Evolutionary conservation across 2,797 vertebrate species (phyloP), one percentile per base, ranked within the genome.

Genomic region (Fringilla coelebs): DNA sequence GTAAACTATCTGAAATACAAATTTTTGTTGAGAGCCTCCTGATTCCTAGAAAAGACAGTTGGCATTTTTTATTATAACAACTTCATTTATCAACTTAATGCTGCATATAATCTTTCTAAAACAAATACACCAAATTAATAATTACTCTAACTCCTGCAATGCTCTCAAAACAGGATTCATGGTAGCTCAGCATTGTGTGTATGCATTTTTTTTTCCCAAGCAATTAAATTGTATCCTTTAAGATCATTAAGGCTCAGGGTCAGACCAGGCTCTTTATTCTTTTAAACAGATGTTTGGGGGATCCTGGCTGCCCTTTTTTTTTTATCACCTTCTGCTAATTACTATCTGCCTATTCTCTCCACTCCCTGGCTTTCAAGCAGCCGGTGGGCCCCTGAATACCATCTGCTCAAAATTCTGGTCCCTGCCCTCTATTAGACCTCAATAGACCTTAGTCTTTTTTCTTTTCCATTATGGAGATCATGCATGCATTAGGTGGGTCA

Each of bases 351-450:
- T 96, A 94, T 97, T 97, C 94, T 95, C 82, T 90, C 61, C 90
- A 93, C 85, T 92, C 90, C 41, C 88, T 67, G 48, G 75, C 93
- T 97, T 96, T 96, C 94, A 96, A 90, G 89, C 41, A 26, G 72
- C 80, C 58, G 3, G 80, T 95, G 93, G 93, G 96, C 95, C 96
- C 93, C 95, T 93, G 91, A 79, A 76, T 90, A 93, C 97, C 97
- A 98, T 97, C 97, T 98, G 97, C 96, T 97, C 96, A 96, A 61
- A 96, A 96, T 97, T 96, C 92, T 97, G 96, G 86, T 96, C 91
- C 65, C 94, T 96, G 92, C 93, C 96, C 95, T 97, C 94, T 96
- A 82, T 93, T 96, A 97, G 94, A 94, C 91, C 95, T 96, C 95
- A 40, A 75, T 93, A 96, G 96, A 93, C 94, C 94, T 96, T 60